Evolutionary conservation across 2,113 vertebrate species (phyloP).

Genomic region (Thalassarche chlororhynchos): DNA sequence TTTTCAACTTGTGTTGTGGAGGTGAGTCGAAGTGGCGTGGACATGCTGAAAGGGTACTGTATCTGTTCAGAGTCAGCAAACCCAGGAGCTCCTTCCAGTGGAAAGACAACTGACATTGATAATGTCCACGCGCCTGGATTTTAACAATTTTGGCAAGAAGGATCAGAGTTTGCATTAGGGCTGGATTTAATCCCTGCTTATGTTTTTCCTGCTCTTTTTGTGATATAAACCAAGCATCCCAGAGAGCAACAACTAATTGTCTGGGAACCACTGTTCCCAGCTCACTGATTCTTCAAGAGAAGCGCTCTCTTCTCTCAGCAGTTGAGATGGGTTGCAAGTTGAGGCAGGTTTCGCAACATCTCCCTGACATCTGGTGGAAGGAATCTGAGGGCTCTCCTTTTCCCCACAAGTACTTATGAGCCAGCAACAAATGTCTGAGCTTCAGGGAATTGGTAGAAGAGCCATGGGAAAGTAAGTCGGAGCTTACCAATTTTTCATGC

Average conservation of each 20-base stretch:
- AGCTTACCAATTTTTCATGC: background rate
- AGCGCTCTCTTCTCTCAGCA: background rate
- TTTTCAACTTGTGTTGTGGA: background rate
- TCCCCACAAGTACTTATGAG: background rate
- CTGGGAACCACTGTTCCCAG: background rate
- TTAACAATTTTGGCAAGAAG: background rate
- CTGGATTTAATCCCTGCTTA: background rate
- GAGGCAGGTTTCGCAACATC: background rate
- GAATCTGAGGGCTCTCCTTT: background rate
- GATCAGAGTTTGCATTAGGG: background rate
- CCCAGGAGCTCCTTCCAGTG: background rate
- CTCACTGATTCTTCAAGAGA: background rate
- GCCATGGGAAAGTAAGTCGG: background rate
- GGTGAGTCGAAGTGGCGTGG: background rate
- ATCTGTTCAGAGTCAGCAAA: background rate
- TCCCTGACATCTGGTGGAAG: background rate
- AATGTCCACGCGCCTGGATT: background rate
- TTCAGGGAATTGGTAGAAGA: background rate
- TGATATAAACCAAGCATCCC: background rate
- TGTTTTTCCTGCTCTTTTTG: background rate
- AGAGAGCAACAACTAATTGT: background rate
- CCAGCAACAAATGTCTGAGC: background rate
- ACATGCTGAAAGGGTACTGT: background rate
- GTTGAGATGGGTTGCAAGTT: background rate
- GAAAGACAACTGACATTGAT: background rate